phyloP scores from a whole-genome alignment of 2,797 vertebrate genomes.

The Eulemur rubriventer region DNA sequence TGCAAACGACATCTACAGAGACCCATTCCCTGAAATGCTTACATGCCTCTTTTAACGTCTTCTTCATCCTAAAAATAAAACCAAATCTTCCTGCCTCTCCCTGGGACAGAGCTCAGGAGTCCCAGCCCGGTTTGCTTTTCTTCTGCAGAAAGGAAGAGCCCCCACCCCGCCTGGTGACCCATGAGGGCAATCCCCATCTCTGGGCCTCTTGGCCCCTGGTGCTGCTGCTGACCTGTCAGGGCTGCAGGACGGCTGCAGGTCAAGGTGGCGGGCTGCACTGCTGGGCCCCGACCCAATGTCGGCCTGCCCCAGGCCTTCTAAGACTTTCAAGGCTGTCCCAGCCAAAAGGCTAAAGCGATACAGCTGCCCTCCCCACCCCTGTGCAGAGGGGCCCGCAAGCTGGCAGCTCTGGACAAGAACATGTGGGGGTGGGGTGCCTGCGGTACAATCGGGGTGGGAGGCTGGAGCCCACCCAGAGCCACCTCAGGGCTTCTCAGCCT shows the following conservation, averaged over 20 bases:
- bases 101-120: background rate
- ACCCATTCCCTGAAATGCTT: background rate
- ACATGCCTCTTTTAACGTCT: background rate
- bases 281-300: background rate
- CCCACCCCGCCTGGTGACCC: background rate
- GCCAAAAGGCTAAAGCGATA: background rate
- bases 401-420: background rate
- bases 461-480: background rate
- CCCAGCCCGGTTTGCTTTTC: background rate
- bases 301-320: background rate
- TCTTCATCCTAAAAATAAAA: constrained; percentile 10
- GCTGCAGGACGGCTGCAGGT: background rate
- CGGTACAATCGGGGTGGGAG: background rate
- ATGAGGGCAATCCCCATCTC: background rate
- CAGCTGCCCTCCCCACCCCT: too few species aligned
- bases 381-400: background rate
- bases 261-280: background rate
- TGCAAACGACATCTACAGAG: background rate
- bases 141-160: background rate
- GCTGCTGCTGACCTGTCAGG: background rate
- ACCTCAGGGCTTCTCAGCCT: background rate
- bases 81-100: background rate
- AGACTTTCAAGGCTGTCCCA: background rate
- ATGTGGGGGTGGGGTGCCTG: rapidly evolving
- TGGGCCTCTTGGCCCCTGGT: background rate